Percentiles rank a stretch among this genome's conserved stretches.
phyloP scores from a whole-genome alignment of 2,113 vertebrate species.

The Gavialis gangeticus region DNA sequence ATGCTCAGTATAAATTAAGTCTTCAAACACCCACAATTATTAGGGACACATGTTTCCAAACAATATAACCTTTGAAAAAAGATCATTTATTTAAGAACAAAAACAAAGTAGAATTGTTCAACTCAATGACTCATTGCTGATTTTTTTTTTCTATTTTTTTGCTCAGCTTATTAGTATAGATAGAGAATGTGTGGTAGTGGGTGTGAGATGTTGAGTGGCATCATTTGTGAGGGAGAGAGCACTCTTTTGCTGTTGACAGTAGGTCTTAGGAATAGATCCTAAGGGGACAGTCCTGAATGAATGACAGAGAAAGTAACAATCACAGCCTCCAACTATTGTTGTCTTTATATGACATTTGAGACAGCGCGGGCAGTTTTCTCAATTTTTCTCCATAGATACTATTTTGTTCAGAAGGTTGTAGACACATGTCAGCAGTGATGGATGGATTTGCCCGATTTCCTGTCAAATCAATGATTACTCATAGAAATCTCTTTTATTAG shows the following conservation, averaged over 20 bases:
- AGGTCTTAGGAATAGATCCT: conserved; percentile 15
- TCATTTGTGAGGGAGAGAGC: conserved; percentile 28
- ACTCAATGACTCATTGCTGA: neutral
- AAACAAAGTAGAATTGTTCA: neutral
- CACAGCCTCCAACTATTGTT: neutral
- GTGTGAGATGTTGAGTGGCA: neutral
- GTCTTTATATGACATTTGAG: conserved; percentile 49
- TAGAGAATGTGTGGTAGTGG: neutral
- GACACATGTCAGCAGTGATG: conserved; percentile 72
- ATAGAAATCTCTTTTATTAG: conserved; percentile 77
- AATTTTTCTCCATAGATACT: conserved; percentile 28
- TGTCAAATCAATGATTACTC: conserved; percentile 78
- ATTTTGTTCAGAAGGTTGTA: conserved; percentile 70
- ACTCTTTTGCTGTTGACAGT: neutral
- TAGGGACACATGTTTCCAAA: neutral
- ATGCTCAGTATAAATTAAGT: neutral
- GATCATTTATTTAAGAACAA: neutral
- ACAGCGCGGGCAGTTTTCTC: conserved; percentile 53
- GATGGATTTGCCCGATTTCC: conserved; percentile 77
- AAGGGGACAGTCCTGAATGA: conserved; percentile 3
- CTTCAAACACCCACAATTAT: neutral
- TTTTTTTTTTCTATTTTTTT: neutral
- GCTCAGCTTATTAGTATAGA: neutral
- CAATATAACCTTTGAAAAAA: neutral
- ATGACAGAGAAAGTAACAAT: conserved; percentile 1